phyloP scores from a whole-genome alignment of 2,888 invertebrate species.

The Mermis nigrescens region DNA sequence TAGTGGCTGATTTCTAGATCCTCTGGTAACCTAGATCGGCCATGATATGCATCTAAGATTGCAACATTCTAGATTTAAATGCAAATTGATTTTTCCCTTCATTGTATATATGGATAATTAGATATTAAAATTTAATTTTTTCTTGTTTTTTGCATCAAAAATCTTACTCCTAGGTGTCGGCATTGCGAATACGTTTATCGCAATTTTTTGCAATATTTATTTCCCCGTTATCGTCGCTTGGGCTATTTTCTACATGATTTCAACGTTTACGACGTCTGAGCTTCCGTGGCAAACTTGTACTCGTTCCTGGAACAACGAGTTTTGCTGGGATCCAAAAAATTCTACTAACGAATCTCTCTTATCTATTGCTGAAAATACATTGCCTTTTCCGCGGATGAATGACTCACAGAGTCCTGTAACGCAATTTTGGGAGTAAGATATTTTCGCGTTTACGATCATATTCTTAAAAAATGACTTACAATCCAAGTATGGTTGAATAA shows the following conservation, averaged over 20 bases:
- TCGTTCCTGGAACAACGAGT: conserved; percentile 5
- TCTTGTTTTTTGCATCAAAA: too few relatives aligned
- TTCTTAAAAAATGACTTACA: too few relatives aligned
- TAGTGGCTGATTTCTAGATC: too few relatives aligned
- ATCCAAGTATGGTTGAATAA: too few relatives aligned
- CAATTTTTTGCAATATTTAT: conserved; percentile 30
- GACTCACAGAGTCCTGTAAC: conserved; percentile 28
- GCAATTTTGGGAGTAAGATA: conserved; percentile 30
- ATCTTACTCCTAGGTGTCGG: conserved; percentile 25
- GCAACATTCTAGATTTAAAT: too few relatives aligned
- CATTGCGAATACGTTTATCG: conserved; percentile 30
- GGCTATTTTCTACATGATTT: conserved; percentile 32
- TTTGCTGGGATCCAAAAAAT: not conserved
- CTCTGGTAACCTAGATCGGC: too few relatives aligned
- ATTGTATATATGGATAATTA: too few relatives aligned
- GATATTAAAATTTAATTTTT: too few relatives aligned
- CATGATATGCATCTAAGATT: too few relatives aligned
- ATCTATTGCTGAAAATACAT: not conserved
- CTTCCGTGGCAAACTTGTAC: conserved; percentile 30
- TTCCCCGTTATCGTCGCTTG: conserved; percentile 31
- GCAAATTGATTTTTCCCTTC: too few relatives aligned
- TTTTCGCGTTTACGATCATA: too few relatives aligned
- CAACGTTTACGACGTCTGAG: conserved; percentile 20
- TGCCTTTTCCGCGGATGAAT: not conserved
- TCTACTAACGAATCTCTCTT: not conserved